A percentile compares a stretch with the other conserved stretches of the same genome.
These are phyloP conservation scores for Drosophila insularis DNA, from an alignment of 1,140 invertebrate species.

Conservation along the genomic window DNA sequence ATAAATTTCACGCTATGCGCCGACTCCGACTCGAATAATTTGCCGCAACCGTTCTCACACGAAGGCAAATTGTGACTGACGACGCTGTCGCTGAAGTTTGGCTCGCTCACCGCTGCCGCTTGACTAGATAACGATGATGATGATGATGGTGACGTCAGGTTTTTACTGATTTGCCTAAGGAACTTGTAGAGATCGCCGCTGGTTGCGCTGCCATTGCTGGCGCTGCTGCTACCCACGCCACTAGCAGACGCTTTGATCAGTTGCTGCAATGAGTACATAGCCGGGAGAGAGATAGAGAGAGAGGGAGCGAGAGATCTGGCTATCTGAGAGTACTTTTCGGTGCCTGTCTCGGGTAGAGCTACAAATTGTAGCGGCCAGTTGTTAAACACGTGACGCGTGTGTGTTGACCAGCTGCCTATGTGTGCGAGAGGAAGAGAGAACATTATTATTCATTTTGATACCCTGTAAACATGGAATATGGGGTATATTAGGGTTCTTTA, in stretches of 20 bases:
- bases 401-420: slow-evolving; percentile 19
- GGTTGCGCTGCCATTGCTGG: slow-evolving; percentile 25
- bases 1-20: slow-evolving; percentile 54
- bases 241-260: slow-evolving; percentile 63
- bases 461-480: background rate
- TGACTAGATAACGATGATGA: slow-evolving; percentile 67
- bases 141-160: slow-evolving; percentile 51
- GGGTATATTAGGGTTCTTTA: background rate
- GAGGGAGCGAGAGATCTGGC: background rate
- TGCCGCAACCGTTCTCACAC: slow-evolving; percentile 58
- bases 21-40: slow-evolving; percentile 55
- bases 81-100: slow-evolving; percentile 5
- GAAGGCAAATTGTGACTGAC: slow-evolving; percentile 56
- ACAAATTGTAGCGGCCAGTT: slow-evolving; percentile 50
- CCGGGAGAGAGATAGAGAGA: slow-evolving; percentile 10
- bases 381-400: slow-evolving; percentile 57
- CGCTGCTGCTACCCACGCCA: slow-evolving; percentile 26
- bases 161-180: slow-evolving; percentile 32
- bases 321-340: slow-evolving; percentile 18
- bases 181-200: slow-evolving; percentile 42
- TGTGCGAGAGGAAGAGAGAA: slow-evolving; percentile 23
- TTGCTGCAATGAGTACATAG: slow-evolving; percentile 75
- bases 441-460: background rate
- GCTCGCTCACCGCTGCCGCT: slow-evolving; percentile 12
- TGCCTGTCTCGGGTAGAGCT: slow-evolving; percentile 40